Conservation (phyloP, 2,888 invertebrate genomes). For the Eristalis intricaria region DNA sequence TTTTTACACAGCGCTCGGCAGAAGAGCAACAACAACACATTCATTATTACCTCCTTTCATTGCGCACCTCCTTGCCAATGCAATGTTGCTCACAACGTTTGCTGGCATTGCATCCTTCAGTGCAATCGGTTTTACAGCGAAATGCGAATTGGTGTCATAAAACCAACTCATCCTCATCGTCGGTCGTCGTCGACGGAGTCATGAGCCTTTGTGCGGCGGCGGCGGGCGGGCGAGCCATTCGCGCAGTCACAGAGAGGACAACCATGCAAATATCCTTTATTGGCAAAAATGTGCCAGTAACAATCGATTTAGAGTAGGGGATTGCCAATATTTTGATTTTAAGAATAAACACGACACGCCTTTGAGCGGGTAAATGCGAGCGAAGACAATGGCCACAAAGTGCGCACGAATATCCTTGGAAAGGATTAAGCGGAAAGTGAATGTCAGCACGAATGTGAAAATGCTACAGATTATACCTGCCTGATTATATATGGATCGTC, state of each 20-base stretch:
- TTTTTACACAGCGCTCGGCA: neutral
- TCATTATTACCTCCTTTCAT: slow-evolving; percentile 66
- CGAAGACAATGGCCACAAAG: slow-evolving; percentile 55
- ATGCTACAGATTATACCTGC: slow-evolving; percentile 60
- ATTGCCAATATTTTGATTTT: slow-evolving; percentile 80
- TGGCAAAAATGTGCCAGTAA: slow-evolving; percentile 39
- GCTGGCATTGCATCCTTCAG: slow-evolving; percentile 57
- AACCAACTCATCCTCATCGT: slow-evolving; percentile 17
- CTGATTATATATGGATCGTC: slow-evolving; percentile 39
- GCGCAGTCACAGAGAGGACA: neutral
- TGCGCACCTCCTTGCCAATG: slow-evolving; percentile 44
- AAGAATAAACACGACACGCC: slow-evolving; percentile 78
- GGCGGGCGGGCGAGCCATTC: neutral
- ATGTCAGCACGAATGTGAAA: neutral
- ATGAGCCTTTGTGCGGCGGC: slow-evolving; percentile 33
- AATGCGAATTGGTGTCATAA: slow-evolving; percentile 52
- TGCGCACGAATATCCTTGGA: slow-evolving; percentile 53
- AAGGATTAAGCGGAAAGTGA: slow-evolving; percentile 59
- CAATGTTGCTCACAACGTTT: slow-evolving; percentile 10
- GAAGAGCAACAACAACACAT: slow-evolving; percentile 44
- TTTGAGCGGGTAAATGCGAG: slow-evolving; percentile 52
- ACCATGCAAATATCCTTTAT: slow-evolving; percentile 72
- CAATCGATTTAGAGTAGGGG: slow-evolving; percentile 56
- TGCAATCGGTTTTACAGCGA: slow-evolving; percentile 51
- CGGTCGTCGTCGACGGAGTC: neutral